phyloP scores from a whole-genome alignment of 2,113 vertebrate genomes.

The Agelaius tricolor region DNA sequence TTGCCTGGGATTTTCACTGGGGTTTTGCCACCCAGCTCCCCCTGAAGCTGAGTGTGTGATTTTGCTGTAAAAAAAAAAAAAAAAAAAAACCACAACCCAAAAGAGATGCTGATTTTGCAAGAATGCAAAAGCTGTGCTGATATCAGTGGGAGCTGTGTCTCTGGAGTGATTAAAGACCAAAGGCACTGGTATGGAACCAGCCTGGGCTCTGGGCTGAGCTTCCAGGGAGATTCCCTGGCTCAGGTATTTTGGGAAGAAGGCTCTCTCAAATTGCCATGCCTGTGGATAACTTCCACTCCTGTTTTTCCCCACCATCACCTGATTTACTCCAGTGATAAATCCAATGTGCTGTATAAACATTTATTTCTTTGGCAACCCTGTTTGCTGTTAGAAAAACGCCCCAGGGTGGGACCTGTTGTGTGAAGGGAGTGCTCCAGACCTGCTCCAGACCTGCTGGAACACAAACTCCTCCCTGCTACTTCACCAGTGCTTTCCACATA shows the following conservation, averaged over 20 bases:
- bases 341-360: neutral
- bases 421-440: neutral
- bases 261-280: neutral
- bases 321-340: neutral
- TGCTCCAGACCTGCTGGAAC: neutral
- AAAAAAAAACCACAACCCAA: too few relatives aligned
- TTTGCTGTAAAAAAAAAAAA: neutral
- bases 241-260: neutral
- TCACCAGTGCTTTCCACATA: neutral
- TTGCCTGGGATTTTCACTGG: neutral
- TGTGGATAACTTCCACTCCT: neutral
- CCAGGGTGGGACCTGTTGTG: neutral
- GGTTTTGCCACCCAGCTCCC: neutral
- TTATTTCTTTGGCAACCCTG: neutral
- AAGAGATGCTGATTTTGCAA: neutral
- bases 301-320: neutral
- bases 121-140: neutral
- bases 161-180: neutral
- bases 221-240: neutral
- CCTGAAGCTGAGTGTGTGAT: neutral
- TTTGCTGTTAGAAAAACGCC: neutral
- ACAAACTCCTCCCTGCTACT: neutral
- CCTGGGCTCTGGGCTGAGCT: neutral
- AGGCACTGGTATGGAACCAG: neutral
- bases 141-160: neutral